phyloP scores from a whole-genome alignment of 2,113 vertebrate genomes.

The Sylvicapra grimmia region DNA sequence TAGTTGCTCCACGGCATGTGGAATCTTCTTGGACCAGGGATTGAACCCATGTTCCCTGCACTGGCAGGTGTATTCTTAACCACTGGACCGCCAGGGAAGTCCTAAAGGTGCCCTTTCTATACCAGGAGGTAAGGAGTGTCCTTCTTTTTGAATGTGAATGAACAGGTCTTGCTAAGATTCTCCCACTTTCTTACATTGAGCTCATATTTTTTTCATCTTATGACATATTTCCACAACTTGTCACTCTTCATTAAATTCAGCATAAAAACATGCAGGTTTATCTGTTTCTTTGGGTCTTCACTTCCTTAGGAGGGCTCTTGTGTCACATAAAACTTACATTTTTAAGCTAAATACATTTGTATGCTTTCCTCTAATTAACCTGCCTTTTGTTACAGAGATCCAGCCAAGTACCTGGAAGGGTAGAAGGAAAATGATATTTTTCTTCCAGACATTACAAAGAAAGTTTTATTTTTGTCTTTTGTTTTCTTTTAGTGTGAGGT shows the following conservation, averaged over 20 bases:
- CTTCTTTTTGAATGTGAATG: neutral
- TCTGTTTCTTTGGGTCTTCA: neutral
- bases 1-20: neutral
- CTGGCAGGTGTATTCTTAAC: neutral
- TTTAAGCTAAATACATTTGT: neutral
- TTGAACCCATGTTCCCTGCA: neutral
- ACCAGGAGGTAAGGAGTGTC: neutral
- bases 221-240: neutral
- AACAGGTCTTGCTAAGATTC: neutral
- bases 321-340: neutral
- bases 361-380: neutral
- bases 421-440: neutral
- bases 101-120: neutral
- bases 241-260: neutral
- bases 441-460: neutral
- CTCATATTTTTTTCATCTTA: neutral
- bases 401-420: neutral
- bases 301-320: neutral
- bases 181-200: neutral
- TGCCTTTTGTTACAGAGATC: neutral
- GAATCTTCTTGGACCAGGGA: neutral
- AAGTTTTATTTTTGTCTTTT: neutral
- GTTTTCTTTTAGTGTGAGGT: neutral
- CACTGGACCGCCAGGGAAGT: neutral
- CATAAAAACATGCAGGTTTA: neutral